These are phyloP conservation scores for Charaxes varanes DNA, from an alignment of 1,140 invertebrate species.

Conservation along the genomic window DNA sequence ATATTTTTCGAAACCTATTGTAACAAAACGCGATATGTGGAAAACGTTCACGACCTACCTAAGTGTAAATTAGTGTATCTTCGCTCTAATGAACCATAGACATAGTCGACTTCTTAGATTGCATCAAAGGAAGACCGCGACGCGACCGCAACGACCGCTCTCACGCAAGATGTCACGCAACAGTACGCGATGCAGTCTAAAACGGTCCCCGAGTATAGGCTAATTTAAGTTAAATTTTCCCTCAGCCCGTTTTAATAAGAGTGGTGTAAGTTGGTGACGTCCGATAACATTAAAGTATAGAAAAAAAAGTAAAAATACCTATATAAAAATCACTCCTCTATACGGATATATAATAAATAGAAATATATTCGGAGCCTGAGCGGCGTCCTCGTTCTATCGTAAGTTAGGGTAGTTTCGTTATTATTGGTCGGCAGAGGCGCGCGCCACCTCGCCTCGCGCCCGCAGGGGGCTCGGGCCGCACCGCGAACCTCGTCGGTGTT, in stretches of 20 bases:
- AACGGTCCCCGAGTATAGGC: conserved; percentile 30
- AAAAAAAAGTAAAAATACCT: conserved; percentile 50
- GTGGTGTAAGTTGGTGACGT: conserved; percentile 60
- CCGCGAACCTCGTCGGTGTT: conserved; percentile 32
- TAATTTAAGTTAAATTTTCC: conserved; percentile 53
- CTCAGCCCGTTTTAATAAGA: conserved; percentile 35
- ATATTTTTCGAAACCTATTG: not conserved
- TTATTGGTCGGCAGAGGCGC: conserved; percentile 8
- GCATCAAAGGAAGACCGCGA: conserved; percentile 16
- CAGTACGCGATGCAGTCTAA: conserved; percentile 27
- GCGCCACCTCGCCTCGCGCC: too few species aligned
- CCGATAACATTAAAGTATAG: conserved; percentile 61
- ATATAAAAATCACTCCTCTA: conserved; percentile 62
- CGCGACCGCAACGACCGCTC: too few species aligned
- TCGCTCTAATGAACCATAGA: conserved; percentile 35
- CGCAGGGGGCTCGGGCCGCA: conserved; percentile 18
- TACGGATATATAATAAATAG: conserved; percentile 57
- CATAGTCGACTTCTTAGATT: conserved; percentile 32
- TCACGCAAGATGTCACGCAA: too few species aligned
- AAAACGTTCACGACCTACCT: not conserved
- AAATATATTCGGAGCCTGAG: conserved; percentile 47
- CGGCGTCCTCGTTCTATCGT: conserved; percentile 38
- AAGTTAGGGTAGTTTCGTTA: conserved; percentile 38
- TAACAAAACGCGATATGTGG: not conserved
- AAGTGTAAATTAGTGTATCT: conserved; percentile 31